phyloP scores from a whole-genome alignment of 2,113 vertebrate species.

The Rhabdomys dilectus region DNA sequence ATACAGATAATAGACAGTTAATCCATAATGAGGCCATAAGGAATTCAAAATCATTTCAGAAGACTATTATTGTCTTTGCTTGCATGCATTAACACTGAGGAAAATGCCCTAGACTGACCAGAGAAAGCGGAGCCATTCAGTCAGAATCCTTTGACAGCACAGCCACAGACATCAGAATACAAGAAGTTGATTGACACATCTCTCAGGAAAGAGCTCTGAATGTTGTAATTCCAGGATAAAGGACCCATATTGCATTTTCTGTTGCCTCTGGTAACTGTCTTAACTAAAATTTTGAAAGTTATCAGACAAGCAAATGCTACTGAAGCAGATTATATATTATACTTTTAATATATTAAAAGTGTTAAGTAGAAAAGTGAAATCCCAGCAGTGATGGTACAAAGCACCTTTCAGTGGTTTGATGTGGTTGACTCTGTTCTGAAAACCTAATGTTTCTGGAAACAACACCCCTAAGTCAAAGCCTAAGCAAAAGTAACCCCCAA shows the following conservation, averaged over 20 bases:
- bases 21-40: neutral
- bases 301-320: neutral
- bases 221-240: neutral
- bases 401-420: neutral
- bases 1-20: neutral
- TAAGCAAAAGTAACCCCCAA: neutral
- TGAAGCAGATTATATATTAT: neutral
- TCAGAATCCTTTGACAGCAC: neutral
- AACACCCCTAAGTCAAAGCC: neutral
- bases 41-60: constrained; percentile 33
- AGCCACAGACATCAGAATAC: neutral
- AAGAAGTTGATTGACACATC: neutral
- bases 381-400: neutral
- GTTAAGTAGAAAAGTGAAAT: neutral
- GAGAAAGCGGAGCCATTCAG: constrained; percentile 11
- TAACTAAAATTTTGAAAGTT: neutral
- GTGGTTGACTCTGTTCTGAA: neutral
- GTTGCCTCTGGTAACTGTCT: neutral
- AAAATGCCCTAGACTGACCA: neutral
- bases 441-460: constrained; percentile 11
- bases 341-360: neutral
- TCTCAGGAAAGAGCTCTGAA: neutral
- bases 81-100: neutral
- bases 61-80: neutral
- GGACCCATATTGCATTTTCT: neutral